Base-by-base conservation (phyloP, 2,888 invertebrate genomes). In the Amaurobius ferox region DNA sequence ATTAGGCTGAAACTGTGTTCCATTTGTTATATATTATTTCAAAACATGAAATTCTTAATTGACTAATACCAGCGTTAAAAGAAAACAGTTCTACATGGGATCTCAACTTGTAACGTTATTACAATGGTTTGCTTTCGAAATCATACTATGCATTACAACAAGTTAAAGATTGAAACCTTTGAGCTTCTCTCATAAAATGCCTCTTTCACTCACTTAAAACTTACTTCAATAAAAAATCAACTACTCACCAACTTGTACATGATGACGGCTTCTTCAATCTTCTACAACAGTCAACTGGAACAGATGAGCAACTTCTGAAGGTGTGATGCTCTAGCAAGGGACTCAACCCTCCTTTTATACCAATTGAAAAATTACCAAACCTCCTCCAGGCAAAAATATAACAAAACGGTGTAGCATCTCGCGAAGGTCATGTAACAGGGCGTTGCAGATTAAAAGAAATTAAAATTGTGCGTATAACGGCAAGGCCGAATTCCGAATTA, bases 231-330 rank as follows among this genome's bases (percentile, higher is more conserved):
- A 35, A 5, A 35, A 35, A 9, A 5, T 35, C 9, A 7, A 13
- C n/a, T n/a, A 29, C 81, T 83, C 55, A 83, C 83, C 83, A 83
- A 29, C 35, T 83, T 83, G 76, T 72, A 77, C 83, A 83, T 83
- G 77, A 23, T 77, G 83, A 66, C 35, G 29, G n/a, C 35, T 68
- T 40, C n/a, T 11, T 32, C n/a, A 7, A 16, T n/a, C 32, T 66
- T 30, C 64, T 66, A 0, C n/a, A 7, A 13, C 1, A 55, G 55
- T n/a, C n/a, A 55, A 23, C 6, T 16, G 55, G 23, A 55, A 55
- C 55, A 55, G 16, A 7, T 23, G 55, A 55, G 23, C 16, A 61
- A 16, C 64, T 64, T 28, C 26, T 61, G 39, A 39, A 16, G n/a
- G 13, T 16, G 16, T 23, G 29, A 30, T 64, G 48, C 35, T 26